Evolutionary conservation across 2,888 invertebrate genomes (phyloP).

Genomic region (Hoplodrina ambigua): DNA sequence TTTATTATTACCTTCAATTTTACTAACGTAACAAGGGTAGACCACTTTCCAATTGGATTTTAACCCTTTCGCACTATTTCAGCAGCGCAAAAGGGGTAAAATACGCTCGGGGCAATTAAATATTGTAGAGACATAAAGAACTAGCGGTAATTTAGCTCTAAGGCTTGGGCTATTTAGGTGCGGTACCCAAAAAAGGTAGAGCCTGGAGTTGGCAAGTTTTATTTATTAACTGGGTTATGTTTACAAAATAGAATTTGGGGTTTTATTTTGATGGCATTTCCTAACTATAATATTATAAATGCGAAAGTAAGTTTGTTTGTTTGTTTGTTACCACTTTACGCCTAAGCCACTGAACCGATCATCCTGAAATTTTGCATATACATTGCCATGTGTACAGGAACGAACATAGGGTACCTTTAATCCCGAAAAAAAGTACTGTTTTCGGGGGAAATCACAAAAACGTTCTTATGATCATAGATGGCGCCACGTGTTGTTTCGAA

Average conservation of each 20-base stretch:
- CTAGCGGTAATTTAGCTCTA: slow-evolving; percentile 17
- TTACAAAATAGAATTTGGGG: slow-evolving; percentile 13
- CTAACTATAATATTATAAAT: too few species aligned
- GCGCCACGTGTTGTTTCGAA: too few species aligned
- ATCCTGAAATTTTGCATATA: too few species aligned
- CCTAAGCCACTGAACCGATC: too few species aligned
- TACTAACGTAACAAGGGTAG: neutral
- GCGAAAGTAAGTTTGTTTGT: too few species aligned
- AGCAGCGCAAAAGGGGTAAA: neutral
- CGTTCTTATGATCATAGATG: too few species aligned
- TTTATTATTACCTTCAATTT: slow-evolving; percentile 28
- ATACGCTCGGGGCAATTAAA: slow-evolving; percentile 37
- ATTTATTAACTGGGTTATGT: slow-evolving; percentile 12
- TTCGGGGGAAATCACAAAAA: too few species aligned
- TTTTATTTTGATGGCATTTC: slow-evolving; percentile 13
- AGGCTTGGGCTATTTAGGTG: neutral
- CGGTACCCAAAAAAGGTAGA: slow-evolving; percentile 17
- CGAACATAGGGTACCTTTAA: too few species aligned
- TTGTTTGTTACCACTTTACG: too few species aligned
- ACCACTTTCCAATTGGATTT: slow-evolving; percentile 28
- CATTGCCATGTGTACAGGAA: too few species aligned
- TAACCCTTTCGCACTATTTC: slow-evolving; percentile 9
- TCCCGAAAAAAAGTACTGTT: too few species aligned
- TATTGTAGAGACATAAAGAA: slow-evolving; percentile 29
- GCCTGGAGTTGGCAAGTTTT: slow-evolving; percentile 4